Conservation (phyloP, 2,888 invertebrate species). For the Machimus rusticus region DNA sequence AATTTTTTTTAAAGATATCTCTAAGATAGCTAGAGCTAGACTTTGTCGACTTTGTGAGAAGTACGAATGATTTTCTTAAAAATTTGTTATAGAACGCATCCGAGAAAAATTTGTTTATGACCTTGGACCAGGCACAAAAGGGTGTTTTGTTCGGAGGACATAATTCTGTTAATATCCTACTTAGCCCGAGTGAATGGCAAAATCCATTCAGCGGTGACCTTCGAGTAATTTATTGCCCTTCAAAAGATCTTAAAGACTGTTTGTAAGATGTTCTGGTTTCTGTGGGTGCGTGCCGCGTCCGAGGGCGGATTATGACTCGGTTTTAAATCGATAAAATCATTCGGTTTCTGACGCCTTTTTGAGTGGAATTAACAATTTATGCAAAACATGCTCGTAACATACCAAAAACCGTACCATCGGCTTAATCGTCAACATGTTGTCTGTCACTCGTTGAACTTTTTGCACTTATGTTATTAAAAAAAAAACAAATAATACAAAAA, state of each 20-base stretch:
- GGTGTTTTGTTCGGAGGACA: background rate
- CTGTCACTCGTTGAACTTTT: background rate
- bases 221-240: conserved; percentile 21
- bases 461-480: conserved; percentile 9
- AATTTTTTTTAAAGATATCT: background rate
- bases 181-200: background rate
- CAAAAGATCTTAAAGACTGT: background rate
- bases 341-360: background rate
- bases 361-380: background rate
- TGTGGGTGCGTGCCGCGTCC: background rate
- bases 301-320: background rate
- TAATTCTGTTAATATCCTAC: background rate
- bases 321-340: background rate
- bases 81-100: background rate
- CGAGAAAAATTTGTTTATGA: background rate
- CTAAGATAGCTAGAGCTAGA: background rate
- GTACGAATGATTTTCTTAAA: background rate
- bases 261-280: background rate
- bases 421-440: background rate
- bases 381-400: background rate
- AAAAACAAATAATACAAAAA: background rate
- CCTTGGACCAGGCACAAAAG: background rate
- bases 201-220: background rate
- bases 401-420: background rate
- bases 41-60: background rate